Evolutionary conservation across 2,113 vertebrate species (phyloP).

Genomic region (Cricetomys ansorgei): DNA sequence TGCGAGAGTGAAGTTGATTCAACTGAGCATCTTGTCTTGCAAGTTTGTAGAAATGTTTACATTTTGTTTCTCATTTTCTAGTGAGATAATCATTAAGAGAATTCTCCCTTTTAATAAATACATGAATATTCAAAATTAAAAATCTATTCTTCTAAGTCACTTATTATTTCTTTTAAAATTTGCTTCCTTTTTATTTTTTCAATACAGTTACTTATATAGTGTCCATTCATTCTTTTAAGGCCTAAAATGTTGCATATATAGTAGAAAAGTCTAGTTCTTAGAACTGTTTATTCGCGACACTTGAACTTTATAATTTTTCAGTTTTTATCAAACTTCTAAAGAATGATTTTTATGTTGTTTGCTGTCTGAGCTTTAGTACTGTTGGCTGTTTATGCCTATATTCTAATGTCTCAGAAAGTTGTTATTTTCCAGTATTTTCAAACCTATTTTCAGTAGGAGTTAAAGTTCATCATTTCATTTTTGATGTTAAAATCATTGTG

Average conservation of each 20-base stretch:
- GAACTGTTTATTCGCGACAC: not conserved
- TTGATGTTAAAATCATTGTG: not conserved
- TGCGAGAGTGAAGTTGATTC: not conserved
- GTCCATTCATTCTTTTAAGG: not conserved
- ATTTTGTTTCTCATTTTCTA: not conserved
- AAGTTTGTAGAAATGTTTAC: not conserved
- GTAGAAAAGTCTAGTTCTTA: not conserved
- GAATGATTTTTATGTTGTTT: not conserved
- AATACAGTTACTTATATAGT: too few relatives aligned
- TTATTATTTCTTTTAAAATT: too few relatives aligned
- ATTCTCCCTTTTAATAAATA: not conserved
- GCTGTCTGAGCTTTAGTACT: not conserved
- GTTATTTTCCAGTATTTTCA: too few relatives aligned
- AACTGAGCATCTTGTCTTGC: not conserved
- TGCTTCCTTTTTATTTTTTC: too few relatives aligned
- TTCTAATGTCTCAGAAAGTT: not conserved
- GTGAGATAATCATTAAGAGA: not conserved
- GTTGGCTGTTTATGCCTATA: not conserved
- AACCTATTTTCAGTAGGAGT: not conserved
- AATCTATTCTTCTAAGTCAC: not conserved
- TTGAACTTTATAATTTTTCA: too few relatives aligned
- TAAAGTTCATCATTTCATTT: not conserved
- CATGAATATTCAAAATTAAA: not conserved
- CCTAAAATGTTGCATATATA: not conserved
- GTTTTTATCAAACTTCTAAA: too few relatives aligned